Base-by-base conservation (phyloP, 2,888 invertebrate species). In the Acronicta aceris region DNA sequence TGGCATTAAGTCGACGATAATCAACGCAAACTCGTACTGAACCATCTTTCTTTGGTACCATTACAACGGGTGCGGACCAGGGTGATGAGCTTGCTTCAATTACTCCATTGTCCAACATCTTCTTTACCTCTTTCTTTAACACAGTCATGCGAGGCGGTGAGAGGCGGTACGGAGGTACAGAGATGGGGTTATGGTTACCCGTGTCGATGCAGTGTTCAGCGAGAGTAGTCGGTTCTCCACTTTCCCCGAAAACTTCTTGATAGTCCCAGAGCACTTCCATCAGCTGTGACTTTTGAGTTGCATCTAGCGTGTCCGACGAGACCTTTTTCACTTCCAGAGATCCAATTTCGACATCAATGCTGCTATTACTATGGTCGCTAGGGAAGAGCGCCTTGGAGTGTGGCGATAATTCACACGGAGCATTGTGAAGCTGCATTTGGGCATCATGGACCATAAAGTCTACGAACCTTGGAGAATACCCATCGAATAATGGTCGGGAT, bases 1-100 rank as follows among this genome's bases (percentile, higher is more conserved):
- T 38, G 25, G 54, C 47, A 27, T 54, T 54, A 9, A 54, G 47
- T 16, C 54, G 16, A 2, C 53, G 41, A 13, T 47, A 30, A 46
- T 88, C 87, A 5, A 86, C 66, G 59, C 88, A 87, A 9, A 87
- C 60, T 41, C 86, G 62, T 7, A 75, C 42, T 10, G 50, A 62
- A n/a, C 82, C 84, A 56, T 80, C 74, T 52, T 77, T 82, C 58
- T 88, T 90, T 2, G 83, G 82, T 5, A 89, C 81, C 61, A 88
- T 66, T 1, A 88, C 82, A 0, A 85, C 83, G 6, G 85, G 87
- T 4, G 86, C 75, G 0, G 85, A 73, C 84, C 83, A 88, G 6
- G 84, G 79, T 5, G 84, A 54, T 21, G 47, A 25, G 40, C 54
- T 40, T 15, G 46, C 2, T 40, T 47, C 47, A 16, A 54, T 47